Evolutionary conservation across 1,140 invertebrate species (phyloP).

Genomic region (Monochamus saltuarius): DNA sequence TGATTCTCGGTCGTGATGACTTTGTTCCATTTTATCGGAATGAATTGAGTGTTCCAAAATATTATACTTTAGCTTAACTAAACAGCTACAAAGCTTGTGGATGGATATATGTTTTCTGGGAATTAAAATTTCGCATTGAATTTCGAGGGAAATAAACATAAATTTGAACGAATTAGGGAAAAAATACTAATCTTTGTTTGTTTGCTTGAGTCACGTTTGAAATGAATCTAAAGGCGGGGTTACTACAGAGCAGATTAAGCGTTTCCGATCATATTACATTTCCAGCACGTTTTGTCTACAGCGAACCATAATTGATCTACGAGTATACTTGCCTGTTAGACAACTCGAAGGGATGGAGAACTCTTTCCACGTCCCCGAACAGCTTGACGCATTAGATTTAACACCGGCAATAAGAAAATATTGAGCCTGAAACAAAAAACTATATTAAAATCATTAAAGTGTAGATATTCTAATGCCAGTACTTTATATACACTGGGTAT

Average conservation of each 20-base stretch:
- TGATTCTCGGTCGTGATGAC: too few species aligned
- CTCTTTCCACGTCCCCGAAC: conserved; percentile 54
- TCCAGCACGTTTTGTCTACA: background rate
- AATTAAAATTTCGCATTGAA: too few species aligned
- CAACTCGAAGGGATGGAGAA: conserved; percentile 53
- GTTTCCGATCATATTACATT: background rate
- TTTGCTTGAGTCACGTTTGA: conserved; percentile 28
- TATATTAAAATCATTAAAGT: background rate
- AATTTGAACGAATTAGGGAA: conserved; percentile 12
- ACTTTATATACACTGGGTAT: too few species aligned
- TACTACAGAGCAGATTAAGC: background rate
- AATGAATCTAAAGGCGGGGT: conserved; percentile 23
- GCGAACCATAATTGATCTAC: background rate
- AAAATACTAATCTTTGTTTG: conserved; percentile 29
- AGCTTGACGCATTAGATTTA: conserved; percentile 53
- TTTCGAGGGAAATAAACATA: conserved; percentile 2
- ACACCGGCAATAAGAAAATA: conserved; percentile 33
- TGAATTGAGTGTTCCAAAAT: too few species aligned
- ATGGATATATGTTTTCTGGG: too few species aligned
- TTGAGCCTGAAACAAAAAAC: conserved; percentile 46
- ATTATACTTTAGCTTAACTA: too few species aligned
- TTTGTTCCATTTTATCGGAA: too few species aligned
- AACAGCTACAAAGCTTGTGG: too few species aligned
- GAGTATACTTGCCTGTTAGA: conserved; percentile 47
- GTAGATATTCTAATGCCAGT: too few species aligned